Evolutionary conservation across 2,113 vertebrate species (phyloP).

Genomic region (Microcebus tavaratra): DNA sequence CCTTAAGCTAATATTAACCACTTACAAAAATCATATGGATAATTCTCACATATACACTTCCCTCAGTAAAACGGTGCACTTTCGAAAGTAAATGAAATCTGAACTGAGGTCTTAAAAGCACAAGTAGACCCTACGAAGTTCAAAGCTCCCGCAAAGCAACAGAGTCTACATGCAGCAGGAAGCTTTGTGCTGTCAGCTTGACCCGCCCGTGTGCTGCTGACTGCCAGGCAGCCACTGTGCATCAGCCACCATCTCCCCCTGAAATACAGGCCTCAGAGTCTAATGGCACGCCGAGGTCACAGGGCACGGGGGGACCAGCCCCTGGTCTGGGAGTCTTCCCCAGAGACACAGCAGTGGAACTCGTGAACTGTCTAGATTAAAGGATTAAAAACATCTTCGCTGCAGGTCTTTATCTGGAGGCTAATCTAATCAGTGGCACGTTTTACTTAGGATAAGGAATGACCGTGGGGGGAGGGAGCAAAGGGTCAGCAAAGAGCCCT

Average conservation of each 20-base stretch:
- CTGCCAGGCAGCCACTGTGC: neutral
- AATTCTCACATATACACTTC: neutral
- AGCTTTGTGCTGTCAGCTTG: neutral
- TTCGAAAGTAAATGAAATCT: neutral
- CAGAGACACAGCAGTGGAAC: neutral
- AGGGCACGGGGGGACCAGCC: neutral
- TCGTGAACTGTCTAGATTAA: neutral
- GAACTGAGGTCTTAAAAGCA: neutral
- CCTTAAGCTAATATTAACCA: neutral
- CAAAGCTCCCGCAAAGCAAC: neutral
- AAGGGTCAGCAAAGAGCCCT: neutral
- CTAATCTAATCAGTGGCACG: neutral
- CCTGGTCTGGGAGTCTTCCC: neutral
- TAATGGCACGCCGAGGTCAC: neutral
- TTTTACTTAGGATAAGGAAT: neutral
- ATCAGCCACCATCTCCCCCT: neutral
- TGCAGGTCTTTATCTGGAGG: neutral
- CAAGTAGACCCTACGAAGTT: too few species aligned
- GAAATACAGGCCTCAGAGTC: neutral
- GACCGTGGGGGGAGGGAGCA: neutral
- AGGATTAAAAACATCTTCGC: neutral
- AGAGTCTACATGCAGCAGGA: rapidly evolving
- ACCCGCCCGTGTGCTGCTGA: neutral
- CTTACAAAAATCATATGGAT: neutral
- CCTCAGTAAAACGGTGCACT: neutral